These are phyloP conservation scores for Syngnathoides biaculeatus DNA, from an alignment of 2,113 vertebrate species.

Conservation along the genomic window DNA sequence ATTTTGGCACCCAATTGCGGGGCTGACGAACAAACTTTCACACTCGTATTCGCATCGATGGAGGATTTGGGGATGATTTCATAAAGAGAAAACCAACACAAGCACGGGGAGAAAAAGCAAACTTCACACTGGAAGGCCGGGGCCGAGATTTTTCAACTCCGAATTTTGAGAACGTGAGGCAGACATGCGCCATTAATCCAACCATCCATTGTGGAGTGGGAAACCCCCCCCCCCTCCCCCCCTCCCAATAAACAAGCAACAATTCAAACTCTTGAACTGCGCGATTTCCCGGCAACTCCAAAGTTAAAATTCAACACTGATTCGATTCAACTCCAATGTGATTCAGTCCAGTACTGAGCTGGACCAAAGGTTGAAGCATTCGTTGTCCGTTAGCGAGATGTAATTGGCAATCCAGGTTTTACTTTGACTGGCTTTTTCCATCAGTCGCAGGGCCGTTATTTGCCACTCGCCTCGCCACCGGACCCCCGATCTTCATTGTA, in stretches of 20 bases:
- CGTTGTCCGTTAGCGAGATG: neutral
- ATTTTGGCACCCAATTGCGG: neutral
- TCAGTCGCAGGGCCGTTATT: neutral
- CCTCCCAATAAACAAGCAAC: too few relatives aligned
- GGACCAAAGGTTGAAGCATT: neutral
- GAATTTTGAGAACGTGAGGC: too few relatives aligned
- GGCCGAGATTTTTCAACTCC: too few relatives aligned
- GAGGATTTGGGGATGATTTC: neutral
- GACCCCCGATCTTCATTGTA: neutral
- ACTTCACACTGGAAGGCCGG: too few relatives aligned
- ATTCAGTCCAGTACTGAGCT: neutral
- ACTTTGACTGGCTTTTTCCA: neutral
- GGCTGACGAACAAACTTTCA: neutral
- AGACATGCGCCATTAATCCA: too few relatives aligned
- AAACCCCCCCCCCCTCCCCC: too few relatives aligned
- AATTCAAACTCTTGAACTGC: too few relatives aligned
- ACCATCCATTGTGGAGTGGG: too few relatives aligned
- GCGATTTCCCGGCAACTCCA: neutral
- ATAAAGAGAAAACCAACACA: neutral
- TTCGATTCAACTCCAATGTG: neutral
- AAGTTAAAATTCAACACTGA: neutral
- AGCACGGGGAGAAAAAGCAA: too few relatives aligned
- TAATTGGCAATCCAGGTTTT: too few relatives aligned
- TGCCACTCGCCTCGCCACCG: too few relatives aligned
- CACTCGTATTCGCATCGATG: neutral